phyloP scores from a whole-genome alignment of 2,113 vertebrate genomes.

The Micronycteris hirsuta region DNA sequence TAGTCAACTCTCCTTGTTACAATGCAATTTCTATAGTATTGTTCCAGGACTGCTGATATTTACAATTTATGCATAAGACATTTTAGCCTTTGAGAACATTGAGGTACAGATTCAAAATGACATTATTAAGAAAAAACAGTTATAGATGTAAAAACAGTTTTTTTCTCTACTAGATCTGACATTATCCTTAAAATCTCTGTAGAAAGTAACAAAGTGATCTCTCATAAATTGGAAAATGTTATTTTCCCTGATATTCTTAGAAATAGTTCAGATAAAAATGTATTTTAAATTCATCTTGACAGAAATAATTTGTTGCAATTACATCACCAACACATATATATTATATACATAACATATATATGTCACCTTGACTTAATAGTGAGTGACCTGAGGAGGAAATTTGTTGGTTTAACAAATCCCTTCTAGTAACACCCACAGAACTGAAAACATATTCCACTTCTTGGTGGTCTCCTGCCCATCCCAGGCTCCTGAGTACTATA shows the following conservation, averaged over 20 bases:
- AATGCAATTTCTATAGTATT: not conserved
- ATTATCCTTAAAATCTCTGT: not conserved
- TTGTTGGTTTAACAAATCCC: slow-evolving; percentile 48
- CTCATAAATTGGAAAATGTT: not conserved
- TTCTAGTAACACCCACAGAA: slow-evolving; percentile 20
- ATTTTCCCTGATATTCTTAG: slow-evolving; percentile 27
- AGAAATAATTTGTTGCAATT: slow-evolving; percentile 47
- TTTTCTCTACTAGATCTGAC: not conserved
- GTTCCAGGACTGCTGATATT: not conserved
- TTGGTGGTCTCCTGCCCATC: slow-evolving; percentile 73
- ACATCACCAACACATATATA: slow-evolving; percentile 26
- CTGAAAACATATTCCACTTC: slow-evolving; percentile 58
- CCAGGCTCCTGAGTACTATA: slow-evolving; percentile 15
- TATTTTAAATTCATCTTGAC: slow-evolving; percentile 59
- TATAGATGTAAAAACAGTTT: not conserved
- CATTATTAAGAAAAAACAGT: not conserved
- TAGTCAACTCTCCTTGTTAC: not conserved
- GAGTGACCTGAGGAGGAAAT: slow-evolving; percentile 64
- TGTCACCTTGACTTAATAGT: slow-evolving; percentile 57
- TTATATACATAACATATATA: slow-evolving; percentile 16
- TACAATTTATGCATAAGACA: not conserved
- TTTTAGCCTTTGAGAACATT: not conserved
- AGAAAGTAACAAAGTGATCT: not conserved
- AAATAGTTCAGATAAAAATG: slow-evolving; percentile 8
- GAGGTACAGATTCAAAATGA: not conserved